Evolutionary conservation across 2,113 vertebrate genomes (phyloP).

Genomic region (Piliocolobus tephrosceles): DNA sequence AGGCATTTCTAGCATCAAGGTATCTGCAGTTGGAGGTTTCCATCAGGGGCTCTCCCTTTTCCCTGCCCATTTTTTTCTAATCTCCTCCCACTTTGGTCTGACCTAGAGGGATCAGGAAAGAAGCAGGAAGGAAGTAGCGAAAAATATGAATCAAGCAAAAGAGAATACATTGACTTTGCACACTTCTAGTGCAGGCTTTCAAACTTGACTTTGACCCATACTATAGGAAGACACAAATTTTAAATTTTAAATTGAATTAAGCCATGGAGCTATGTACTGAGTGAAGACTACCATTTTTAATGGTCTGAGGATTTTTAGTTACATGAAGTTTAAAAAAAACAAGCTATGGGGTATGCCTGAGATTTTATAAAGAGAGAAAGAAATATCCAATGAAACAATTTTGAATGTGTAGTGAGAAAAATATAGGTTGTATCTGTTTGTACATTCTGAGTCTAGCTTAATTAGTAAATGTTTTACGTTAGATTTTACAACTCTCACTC

Average conservation of each 20-base stretch:
- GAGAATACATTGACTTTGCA: not conserved
- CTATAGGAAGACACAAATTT: not conserved
- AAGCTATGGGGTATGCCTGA: not conserved
- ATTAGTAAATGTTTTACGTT: not conserved
- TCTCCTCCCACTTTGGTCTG: not conserved
- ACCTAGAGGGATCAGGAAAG: not conserved
- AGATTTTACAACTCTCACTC: not conserved
- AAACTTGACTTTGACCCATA: not conserved
- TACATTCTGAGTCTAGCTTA: not conserved
- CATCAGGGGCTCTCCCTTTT: not conserved
- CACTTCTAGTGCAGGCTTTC: not conserved
- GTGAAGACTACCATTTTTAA: not conserved
- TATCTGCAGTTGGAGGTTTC: not conserved
- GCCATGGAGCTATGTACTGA: not conserved
- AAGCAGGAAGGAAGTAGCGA: not conserved
- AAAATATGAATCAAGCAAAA: not conserved
- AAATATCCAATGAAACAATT: not conserved
- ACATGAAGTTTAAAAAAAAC: not conserved
- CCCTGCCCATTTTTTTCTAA: no score
- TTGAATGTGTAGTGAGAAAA: not conserved
- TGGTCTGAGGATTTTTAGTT: not conserved
- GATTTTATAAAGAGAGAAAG: not conserved
- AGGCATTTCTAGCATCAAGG: no score
- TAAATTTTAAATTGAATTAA: slow-evolving; percentile 24
- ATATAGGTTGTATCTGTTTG: not conserved